Percentiles rank a stretch among this genome's conserved stretches.
Conservation (phyloP, 2,113 vertebrate genomes). For the Notechis scutatus region DNA sequence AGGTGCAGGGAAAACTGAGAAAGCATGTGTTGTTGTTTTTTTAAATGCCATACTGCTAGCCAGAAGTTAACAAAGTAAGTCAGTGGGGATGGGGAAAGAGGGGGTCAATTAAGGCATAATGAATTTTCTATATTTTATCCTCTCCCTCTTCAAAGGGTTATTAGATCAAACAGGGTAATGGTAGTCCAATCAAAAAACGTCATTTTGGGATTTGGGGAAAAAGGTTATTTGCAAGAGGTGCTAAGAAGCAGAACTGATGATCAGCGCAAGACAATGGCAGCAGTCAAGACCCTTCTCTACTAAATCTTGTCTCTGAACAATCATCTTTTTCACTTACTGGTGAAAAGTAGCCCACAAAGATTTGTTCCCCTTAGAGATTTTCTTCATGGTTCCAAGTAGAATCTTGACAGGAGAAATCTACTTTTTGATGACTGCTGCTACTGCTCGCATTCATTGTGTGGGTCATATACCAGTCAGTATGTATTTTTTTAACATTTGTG, state of each 20-base stretch:
- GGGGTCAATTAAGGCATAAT: not conserved
- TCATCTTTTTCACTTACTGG: fast-evolving
- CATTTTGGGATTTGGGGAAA: not conserved
- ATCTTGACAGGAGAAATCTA: not conserved
- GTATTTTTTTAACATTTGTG: not conserved
- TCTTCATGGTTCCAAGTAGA: not conserved
- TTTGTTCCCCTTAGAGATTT: not conserved
- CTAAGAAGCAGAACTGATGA: not conserved
- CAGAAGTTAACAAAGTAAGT: not conserved
- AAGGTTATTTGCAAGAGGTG: not conserved
- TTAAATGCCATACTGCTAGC: not conserved
- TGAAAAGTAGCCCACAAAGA: not conserved
- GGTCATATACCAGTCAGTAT: not conserved
- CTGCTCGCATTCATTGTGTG: not conserved
- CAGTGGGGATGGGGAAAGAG: not conserved
- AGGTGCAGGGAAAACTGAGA: fast-evolving
- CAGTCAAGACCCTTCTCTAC: not conserved
- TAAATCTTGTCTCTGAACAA: too few species aligned
- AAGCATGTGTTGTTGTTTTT: not conserved
- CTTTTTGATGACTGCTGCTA: not conserved
- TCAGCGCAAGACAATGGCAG: not conserved
- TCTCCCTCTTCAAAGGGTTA: fast-evolving
- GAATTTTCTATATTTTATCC: not conserved
- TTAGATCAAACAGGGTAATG: not conserved
- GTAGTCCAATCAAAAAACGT: not conserved